A percentile compares a stretch with the other conserved stretches of the same genome.
Conservation (phyloP, 2,113 vertebrate species). For the Epinephelus cyanopodus region DNA sequence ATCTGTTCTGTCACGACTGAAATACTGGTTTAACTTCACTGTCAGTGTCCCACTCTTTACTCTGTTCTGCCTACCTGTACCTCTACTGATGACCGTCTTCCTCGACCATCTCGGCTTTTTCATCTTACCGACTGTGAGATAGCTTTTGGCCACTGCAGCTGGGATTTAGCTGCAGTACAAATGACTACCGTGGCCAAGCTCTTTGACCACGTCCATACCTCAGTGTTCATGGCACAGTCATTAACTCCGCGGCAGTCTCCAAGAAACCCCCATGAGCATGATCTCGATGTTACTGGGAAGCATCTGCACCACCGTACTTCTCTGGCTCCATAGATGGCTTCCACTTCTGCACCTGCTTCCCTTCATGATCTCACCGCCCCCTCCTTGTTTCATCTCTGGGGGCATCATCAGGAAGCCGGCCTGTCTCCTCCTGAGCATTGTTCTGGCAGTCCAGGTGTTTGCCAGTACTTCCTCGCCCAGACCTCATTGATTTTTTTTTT, state of each 20-base stretch:
- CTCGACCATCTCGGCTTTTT: neutral
- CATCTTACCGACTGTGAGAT: neutral
- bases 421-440: slow-evolving; percentile 16
- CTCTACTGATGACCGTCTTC: neutral
- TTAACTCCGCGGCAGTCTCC: neutral
- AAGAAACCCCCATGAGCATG: neutral
- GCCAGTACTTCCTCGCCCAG: neutral
- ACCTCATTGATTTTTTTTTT: slow-evolving; percentile 10
- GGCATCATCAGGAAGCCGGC: slow-evolving; percentile 8
- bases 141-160: neutral
- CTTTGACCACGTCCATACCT: neutral
- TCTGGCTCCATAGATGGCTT: neutral
- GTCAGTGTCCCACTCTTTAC: neutral
- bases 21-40: neutral
- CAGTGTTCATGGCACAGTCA: neutral
- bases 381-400: neutral
- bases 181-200: neutral
- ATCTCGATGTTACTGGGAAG: neutral
- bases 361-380: slow-evolving; percentile 9
- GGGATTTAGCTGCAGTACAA: no score
- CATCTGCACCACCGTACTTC: slow-evolving; percentile 10
- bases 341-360: slow-evolving; percentile 35
- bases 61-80: neutral
- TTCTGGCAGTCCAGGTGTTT: slow-evolving; percentile 14
- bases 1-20: neutral